Base-by-base conservation (phyloP, 2,113 vertebrate species). In the Loxodonta africana region DNA sequence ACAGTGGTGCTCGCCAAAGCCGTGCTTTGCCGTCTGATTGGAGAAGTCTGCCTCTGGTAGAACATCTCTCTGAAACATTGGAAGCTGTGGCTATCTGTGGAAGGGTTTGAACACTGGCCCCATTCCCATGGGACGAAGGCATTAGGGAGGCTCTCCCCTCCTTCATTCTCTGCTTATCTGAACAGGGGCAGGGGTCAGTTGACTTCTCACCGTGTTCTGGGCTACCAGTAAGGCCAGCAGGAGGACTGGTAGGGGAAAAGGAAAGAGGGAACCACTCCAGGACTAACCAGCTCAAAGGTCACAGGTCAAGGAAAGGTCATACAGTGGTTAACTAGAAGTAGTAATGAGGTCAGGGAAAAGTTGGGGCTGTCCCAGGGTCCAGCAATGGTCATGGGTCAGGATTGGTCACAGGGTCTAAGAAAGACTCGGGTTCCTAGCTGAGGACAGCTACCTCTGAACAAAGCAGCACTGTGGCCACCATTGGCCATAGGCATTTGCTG, bases 51-150 rank as follows among this genome's bases (percentile, higher is more conserved):
- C 92, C 0, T 97, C 96, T 98, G 83, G 90, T 96, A 98, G 9
- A 97, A 97, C 23, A 81, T 83, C 71, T 98, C 95, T 30, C 96
- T 28, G 0, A 78, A 97, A 91, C 98, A 97, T 87, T 90, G 97
- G 1, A 97, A 98, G 84, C 96, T 96, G 67, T 96, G 97, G 95
- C 97, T 48, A 95, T 92, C 98, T 98, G 95, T 0, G 10, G 76
- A 8, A 41, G 91, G 28, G 14, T 69, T 30, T 63, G 63, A 76
- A 65, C 15, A 4, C 62, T n/a, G 67, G 73, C 37, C 74, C 48
- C 41, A 2, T 33, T 80, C 44, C 53, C 53, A 7, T 0, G 2
- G 21, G 62, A 1, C 14, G 37, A 67, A 53, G 44, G 37, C 76
- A 25, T 37, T 81, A 23, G 11, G 48, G 77, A 93, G 80, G 41